Evolutionary conservation across 2,888 invertebrate genomes (phyloP).

Genomic region (Allophyes oxyacanthae): DNA sequence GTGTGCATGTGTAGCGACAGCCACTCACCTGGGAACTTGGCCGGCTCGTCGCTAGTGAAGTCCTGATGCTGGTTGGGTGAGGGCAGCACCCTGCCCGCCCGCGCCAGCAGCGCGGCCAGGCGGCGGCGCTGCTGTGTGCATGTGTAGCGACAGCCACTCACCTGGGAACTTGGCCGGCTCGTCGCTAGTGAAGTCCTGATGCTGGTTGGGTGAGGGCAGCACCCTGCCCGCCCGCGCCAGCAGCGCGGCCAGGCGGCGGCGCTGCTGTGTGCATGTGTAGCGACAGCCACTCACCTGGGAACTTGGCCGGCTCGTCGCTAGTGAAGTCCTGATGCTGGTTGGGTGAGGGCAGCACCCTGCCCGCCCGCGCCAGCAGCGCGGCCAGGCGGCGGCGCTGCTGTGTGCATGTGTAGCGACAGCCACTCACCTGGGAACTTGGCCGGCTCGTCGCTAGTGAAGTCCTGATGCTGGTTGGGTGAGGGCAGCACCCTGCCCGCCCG

Average conservation of each 20-base stretch:
- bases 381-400: neutral
- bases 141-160: constrained; percentile 2
- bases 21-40: constrained; percentile 9
- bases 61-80: constrained; percentile 50
- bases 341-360: neutral
- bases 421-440: constrained; percentile 20
- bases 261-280: too few relatives aligned
- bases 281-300: constrained; percentile 18
- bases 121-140: too few relatives aligned
- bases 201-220: neutral
- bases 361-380: neutral
- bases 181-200: constrained; percentile 4
- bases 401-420: too few relatives aligned
- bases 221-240: too few relatives aligned
- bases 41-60: constrained; percentile 62
- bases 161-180: constrained; percentile 40
- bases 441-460: constrained; percentile 23
- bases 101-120: too few relatives aligned
- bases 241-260: too few relatives aligned
- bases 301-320: constrained; percentile 39
- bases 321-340: neutral
- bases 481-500: constrained; percentile 75
- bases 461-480: neutral
- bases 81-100: neutral
- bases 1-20: too few relatives aligned